Base-by-base conservation (phyloP, 1,140 invertebrate species). In the Akabosia matsudoensis region DNA sequence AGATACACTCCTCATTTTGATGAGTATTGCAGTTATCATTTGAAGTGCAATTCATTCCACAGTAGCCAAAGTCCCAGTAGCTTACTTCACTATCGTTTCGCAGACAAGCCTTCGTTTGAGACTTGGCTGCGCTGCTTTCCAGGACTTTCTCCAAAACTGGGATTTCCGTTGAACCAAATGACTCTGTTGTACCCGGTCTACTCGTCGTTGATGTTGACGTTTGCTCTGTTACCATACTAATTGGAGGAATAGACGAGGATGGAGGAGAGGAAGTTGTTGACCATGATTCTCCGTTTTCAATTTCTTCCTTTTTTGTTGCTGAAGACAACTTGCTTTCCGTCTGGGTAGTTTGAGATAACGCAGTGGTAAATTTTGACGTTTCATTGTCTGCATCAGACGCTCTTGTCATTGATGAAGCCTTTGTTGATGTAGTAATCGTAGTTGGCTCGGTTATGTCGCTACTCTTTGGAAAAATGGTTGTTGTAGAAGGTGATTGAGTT, bases 31-130 rank as follows among this genome's bases (percentile, higher is more conserved):
- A 67, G 4, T 67, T 30, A 1, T 2, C 28, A 31, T 67, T 31
- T 31, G 30, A 28, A 10, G 61, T 30, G 22, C 61, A 67, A 30
- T 67, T 67, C 3, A 30, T 31, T 3, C 26, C 22, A 22, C 61
- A 67, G 28, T 67, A 67, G 3, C 61, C 61, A 31, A 67, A 67
- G 22, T 67, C 61, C 61, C 61, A 67, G 28, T 30, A 67, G 31
- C 30, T 67, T 30, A 67, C 61, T 13, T 30, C 30, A 31, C 61
- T 67, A 13, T 67, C 61, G 31, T 67, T 67, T 4, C 61, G 7
- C 28, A 28, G 13, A 30, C 61, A 67, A 30, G 61, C 28, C 10
- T 2, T 67, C 24, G 14, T 61, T 24, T 7, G 13, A 13, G 54
- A 61, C 14, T 61, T 61, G 28, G 61, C 14, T 10, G 61, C 24